Conservation (phyloP, 2,888 invertebrate species). For the Agapostemon virescens region DNA sequence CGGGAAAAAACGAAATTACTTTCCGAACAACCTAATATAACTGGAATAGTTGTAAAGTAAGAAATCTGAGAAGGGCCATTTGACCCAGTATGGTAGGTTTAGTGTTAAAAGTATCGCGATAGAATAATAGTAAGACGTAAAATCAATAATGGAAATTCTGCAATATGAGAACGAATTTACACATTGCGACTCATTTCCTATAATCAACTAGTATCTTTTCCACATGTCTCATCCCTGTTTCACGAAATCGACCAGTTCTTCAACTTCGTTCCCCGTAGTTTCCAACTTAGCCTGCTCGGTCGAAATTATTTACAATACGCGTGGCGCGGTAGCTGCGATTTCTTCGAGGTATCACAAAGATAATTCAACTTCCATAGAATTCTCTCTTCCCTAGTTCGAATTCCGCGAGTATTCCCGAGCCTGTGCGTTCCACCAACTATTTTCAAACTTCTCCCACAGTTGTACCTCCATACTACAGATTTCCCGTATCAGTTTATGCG, state of each 20-base stretch:
- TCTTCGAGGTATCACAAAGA: slow-evolving; percentile 18
- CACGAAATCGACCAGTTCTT: not conserved
- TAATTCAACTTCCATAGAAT: slow-evolving; percentile 44
- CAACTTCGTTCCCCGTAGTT: not conserved
- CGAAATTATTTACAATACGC: slow-evolving; percentile 29
- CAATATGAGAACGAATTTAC: no score
- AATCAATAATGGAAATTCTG: not conserved
- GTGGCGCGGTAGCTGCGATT: not conserved
- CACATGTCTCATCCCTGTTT: not conserved
- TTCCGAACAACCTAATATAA: no score
- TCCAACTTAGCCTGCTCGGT: not conserved
- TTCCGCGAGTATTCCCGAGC: slow-evolving; percentile 25
- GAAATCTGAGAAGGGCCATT: no score
- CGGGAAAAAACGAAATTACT: no score
- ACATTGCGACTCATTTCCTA: not conserved
- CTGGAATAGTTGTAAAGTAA: no score
- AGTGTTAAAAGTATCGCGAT: no score
- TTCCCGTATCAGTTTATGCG: slow-evolving; percentile 31
- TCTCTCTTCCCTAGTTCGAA: not conserved
- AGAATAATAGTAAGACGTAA: no score
- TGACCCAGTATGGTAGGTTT: no score
- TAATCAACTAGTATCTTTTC: not conserved
- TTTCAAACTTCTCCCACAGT: slow-evolving; percentile 58
- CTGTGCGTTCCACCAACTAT: slow-evolving; percentile 43
- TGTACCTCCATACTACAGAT: slow-evolving; percentile 54